Evolutionary conservation across 30 jellyfish, hydroid and myxozoan genomes (phyloP), one percentile per base, ranked within the genome.

Genomic region (Chrysaora quinquecirrha): DNA sequence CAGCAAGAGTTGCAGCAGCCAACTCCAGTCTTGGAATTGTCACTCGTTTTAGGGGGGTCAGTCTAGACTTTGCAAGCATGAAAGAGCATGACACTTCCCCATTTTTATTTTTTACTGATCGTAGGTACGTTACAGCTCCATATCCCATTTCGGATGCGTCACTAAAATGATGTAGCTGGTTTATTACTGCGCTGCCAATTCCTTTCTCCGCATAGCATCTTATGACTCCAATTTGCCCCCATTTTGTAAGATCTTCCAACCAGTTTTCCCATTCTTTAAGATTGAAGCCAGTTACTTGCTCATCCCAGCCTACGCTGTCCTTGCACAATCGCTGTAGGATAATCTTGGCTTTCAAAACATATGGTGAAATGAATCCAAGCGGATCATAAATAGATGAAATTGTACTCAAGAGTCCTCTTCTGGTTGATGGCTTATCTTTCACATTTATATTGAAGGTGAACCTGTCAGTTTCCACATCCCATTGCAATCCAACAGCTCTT

Each of bases 1-100:
- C 91, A 14, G 91, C 91, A 67, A 80, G 65, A 68, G 84, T 50
- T 31, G 91, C 91, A 27, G 84, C 91, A 27, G 84, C 65, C 48
- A 80, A 30, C 66, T 80, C 91, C 48, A 80, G 65, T 38, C 91
- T 48, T 68, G 85, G 77, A 12, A 80, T 80, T 20, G 91, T 64
- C 18, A 48, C 16, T 48, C 49, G 64, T 50, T 80, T 80, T 67
- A 64, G 33, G 46, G 84, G 77, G 47, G 86, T 50, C 22, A 80
- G 25, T 46, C 75, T 50, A 16, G 90, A 19, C 86, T 80, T 64
- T 66, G 72, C 90, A 20, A 48, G 65, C 1, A 80, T 28, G 47
- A 80, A 64, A 16, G 90, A 47, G 75, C 84, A 65, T 31, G 64
- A 2, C 34, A 74, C 78, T 10, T 46, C n/a, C n/a, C n/a, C 58